phyloP scores from a whole-genome alignment of 2,888 invertebrate species.

The Acleris laterana region DNA sequence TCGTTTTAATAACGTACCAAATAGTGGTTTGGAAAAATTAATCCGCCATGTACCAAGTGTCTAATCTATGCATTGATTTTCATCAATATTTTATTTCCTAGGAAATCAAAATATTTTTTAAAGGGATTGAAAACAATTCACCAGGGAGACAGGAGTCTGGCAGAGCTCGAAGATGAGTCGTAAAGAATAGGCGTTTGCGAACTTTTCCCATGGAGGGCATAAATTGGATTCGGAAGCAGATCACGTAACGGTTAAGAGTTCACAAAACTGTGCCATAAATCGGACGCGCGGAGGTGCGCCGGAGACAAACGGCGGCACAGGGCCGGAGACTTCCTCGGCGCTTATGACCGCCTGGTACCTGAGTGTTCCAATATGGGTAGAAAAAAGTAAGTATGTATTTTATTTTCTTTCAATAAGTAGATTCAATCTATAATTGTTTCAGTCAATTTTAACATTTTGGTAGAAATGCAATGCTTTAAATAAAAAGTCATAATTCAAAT shows the following conservation, averaged over 20 bases:
- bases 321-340: slow-evolving; percentile 40
- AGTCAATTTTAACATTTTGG: too few species aligned
- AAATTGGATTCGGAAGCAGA: slow-evolving; percentile 84
- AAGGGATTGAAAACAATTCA: slow-evolving; percentile 48
- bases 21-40: slow-evolving; percentile 37
- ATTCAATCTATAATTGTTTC: too few species aligned
- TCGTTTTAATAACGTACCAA: slow-evolving; percentile 51
- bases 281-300: slow-evolving; percentile 82
- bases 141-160: slow-evolving; percentile 50
- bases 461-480: too few species aligned
- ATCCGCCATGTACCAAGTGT: not conserved
- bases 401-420: too few species aligned
- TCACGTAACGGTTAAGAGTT: slow-evolving; percentile 85
- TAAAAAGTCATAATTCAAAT: too few species aligned
- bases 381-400: too few species aligned
- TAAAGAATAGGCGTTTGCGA: slow-evolving; percentile 77
- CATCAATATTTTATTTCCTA: not conserved
- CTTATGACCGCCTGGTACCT: slow-evolving; percentile 26
- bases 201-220: slow-evolving; percentile 81
- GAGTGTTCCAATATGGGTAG: too few species aligned
- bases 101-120: not conserved
- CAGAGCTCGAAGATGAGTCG: slow-evolving; percentile 68
- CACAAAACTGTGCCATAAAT: slow-evolving; percentile 84
- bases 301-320: slow-evolving; percentile 80
- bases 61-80: not conserved